A percentile compares a stretch with the other conserved stretches of the same genome.
These are phyloP conservation scores for Cheilosia impressa DNA, from an alignment of 2,888 invertebrate genomes.

Conservation along the genomic window DNA sequence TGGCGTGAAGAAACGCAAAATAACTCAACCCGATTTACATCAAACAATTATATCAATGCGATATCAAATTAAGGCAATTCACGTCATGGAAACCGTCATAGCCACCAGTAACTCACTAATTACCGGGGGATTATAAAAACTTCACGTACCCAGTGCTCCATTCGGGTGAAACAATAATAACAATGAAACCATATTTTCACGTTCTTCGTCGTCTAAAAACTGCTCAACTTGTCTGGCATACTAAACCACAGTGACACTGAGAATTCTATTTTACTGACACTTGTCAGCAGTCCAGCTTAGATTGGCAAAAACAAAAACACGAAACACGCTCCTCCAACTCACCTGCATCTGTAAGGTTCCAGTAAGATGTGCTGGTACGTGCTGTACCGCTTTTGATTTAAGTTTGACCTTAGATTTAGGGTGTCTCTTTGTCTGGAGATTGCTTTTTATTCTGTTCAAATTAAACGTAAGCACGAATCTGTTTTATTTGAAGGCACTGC, in stretches of 20 bases:
- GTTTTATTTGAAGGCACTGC: conserved; percentile 23
- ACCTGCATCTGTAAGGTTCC: conserved; percentile 56
- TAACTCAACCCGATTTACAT: conserved; percentile 1
- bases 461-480: conserved; percentile 40
- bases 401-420: conserved; percentile 44
- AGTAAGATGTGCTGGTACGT: conserved; percentile 43
- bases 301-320: conserved; percentile 25
- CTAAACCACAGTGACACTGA: conserved; percentile 49
- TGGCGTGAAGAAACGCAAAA: neutral
- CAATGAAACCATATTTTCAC: conserved; percentile 47
- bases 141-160: conserved; percentile 29
- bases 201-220: conserved; percentile 30
- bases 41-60: neutral
- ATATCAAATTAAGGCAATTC: neutral
- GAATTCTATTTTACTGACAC: conserved; percentile 26
- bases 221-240: conserved; percentile 43
- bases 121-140: conserved; percentile 29
- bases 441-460: conserved; percentile 9
- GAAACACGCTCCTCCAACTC: conserved; percentile 46
- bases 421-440: conserved; percentile 29
- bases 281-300: conserved; percentile 24
- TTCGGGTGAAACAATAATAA: conserved; percentile 45
- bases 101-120: conserved; percentile 3
- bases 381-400: conserved; percentile 35
- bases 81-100: conserved; percentile 6